A percentile compares a stretch with the other conserved stretches of the same genome.
These are phyloP conservation scores for Balearica regulorum DNA, from an alignment of 2,797 vertebrate genomes.

Conservation along the genomic window DNA sequence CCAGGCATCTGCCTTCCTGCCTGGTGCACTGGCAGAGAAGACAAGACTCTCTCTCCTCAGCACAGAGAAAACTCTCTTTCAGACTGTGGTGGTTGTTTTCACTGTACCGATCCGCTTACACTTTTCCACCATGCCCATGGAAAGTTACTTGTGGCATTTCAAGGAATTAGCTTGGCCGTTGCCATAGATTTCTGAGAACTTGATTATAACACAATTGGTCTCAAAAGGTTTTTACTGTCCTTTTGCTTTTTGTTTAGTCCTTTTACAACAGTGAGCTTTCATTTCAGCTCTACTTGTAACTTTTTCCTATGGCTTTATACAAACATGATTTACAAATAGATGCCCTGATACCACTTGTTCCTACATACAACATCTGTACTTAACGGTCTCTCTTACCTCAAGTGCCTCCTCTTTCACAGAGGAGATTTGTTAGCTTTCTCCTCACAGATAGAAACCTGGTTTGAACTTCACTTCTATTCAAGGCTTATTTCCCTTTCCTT, in stretches of 20 bases:
- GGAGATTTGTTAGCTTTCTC: neutral
- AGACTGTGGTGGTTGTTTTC: neutral
- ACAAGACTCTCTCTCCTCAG: neutral
- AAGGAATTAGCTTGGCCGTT: neutral
- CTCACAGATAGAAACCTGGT: neutral
- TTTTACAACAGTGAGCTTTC: neutral
- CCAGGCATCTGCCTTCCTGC: neutral
- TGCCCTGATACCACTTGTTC: neutral
- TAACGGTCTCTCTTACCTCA: neutral
- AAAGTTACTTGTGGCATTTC: neutral
- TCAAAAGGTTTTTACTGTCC: neutral
- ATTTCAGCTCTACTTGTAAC: neutral
- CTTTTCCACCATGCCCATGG: neutral
- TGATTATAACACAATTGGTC: neutral
- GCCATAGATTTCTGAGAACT: slow-evolving; percentile 2
- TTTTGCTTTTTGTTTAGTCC: neutral
- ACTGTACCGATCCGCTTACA: rapidly evolving
- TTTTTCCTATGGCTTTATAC: neutral
- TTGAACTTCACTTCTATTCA: neutral
- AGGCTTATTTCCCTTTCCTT: neutral
- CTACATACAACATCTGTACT: neutral
- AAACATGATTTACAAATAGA: slow-evolving; percentile 3
- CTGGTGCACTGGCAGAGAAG: neutral
- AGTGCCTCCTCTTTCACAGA: neutral
- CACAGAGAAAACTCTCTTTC: neutral